Evolutionary conservation across 2,888 invertebrate species (phyloP).

Genomic region (Lasioglossum zephyrum): DNA sequence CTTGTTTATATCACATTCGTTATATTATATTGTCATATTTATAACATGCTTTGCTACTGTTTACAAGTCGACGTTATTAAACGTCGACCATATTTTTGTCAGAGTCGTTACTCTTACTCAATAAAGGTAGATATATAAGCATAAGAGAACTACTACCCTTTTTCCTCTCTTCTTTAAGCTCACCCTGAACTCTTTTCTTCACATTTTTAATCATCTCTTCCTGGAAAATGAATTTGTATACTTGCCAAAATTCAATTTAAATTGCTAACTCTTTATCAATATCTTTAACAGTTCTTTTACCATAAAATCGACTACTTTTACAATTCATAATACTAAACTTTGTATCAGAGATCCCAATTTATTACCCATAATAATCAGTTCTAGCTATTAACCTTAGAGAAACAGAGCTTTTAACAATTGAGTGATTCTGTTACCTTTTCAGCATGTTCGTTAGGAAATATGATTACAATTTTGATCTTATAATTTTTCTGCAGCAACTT

Average conservation of each 20-base stretch:
- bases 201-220: background rate
- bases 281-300: background rate
- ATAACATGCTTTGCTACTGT: background rate
- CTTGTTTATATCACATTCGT: background rate
- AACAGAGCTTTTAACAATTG: background rate
- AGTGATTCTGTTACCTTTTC: constrained; percentile 32
- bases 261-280: background rate
- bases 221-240: constrained; percentile 23
- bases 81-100: background rate
- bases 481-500: constrained; percentile 79
- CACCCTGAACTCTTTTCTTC: constrained; percentile 11
- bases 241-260: background rate
- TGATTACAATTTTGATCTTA: constrained; percentile 78
- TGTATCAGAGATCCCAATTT: background rate
- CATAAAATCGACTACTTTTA: background rate
- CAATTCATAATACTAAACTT: background rate
- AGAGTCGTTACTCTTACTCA: background rate
- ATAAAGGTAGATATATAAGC: background rate
- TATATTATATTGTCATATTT: background rate
- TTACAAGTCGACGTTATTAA: background rate
- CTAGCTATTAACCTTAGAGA: background rate
- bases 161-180: rapidly evolving
- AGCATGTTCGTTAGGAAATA: constrained; percentile 14
- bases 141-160: background rate
- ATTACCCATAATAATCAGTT: no score